Evolutionary conservation across 1,140 invertebrate species (phyloP), one percentile per base, ranked within the genome.

Genomic region (Bombus waltoni): DNA sequence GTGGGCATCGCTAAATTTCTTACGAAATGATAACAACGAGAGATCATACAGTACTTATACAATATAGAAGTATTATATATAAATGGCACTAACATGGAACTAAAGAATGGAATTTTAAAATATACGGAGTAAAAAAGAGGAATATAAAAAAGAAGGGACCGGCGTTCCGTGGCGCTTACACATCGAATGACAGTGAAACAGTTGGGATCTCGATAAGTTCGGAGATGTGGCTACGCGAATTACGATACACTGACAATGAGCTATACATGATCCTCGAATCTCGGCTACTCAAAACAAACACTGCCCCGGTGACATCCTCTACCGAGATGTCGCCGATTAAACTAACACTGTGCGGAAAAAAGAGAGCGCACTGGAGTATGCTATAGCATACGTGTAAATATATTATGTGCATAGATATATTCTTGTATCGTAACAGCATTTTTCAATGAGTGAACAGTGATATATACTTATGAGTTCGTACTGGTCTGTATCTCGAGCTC

Each of bases 281-380:
- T 75, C 57, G 75, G 57, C 80, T 86, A 89, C 47, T 75, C 66
- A 28, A 70, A 80, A 84, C 73, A 68, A 87, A 88, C 71, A 66
- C 57, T 53, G 53, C n/a, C 15, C 38, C 18, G 22, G 32, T 74
- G 70, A 8, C 70, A 73, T 65, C 47, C 47, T 78, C 75, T 83
- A 28, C 6, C 65, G 47, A 74, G 78, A 78, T 78, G 47, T 40
- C 78, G 47, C 83, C 86, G 77, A 82, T 90, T 88, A 86, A 87
- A 83, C 83, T 91, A 92, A 92, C 75, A n/a, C 90, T 93, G 92
- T 92, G 89, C 91, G 90, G 84, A 90, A 87, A 83, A 47, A 89
- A 57, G 81, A 83, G 79, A 77, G 53, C 32, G 53, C 75, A 53
- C 53, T 57, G 38, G 25, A 35, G 18, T 68, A 77, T 32, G 73